phyloP scores from a whole-genome alignment of 2,113 vertebrate species.

The Pelecanus crispus region DNA sequence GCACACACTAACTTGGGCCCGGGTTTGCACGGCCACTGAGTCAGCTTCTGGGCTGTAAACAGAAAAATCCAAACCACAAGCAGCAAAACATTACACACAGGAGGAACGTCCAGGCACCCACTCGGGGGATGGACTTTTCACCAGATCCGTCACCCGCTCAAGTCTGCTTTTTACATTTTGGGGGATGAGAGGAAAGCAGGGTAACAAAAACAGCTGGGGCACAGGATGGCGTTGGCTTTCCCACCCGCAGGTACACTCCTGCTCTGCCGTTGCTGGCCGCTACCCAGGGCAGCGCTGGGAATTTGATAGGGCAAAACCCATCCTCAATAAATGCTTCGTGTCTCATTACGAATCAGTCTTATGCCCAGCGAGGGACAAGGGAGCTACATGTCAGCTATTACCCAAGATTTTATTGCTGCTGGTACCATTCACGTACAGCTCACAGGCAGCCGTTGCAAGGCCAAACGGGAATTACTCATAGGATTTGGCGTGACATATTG shows the following conservation, averaged over 20 bases:
- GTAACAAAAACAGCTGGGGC: not conserved
- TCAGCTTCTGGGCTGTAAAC: slow-evolving; percentile 55
- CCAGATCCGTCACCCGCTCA: not conserved
- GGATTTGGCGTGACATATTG: not conserved
- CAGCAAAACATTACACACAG: not conserved
- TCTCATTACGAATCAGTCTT: not conserved
- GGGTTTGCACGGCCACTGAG: slow-evolving; percentile 26
- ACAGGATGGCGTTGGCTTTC: not conserved
- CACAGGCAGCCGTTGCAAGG: not conserved
- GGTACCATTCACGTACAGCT: not conserved
- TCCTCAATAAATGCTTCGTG: accelerated
- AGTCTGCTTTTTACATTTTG: slow-evolving; percentile 7
- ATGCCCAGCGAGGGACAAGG: not conserved
- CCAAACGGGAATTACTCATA: not conserved
- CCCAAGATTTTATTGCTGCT: not conserved
- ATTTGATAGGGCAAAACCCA: not conserved
- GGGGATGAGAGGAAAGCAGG: not conserved
- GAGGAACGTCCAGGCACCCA: slow-evolving; percentile 6
- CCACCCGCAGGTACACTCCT: not conserved
- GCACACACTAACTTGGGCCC: not conserved
- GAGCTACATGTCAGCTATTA: not conserved
- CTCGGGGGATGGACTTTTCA: not conserved
- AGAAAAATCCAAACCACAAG: slow-evolving; percentile 3
- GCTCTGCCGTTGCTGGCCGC: slow-evolving; percentile 11
- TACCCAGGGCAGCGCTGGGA: not conserved